Base-by-base conservation (phyloP, 2,888 invertebrate species). In the Ochlodes sylvanus region DNA sequence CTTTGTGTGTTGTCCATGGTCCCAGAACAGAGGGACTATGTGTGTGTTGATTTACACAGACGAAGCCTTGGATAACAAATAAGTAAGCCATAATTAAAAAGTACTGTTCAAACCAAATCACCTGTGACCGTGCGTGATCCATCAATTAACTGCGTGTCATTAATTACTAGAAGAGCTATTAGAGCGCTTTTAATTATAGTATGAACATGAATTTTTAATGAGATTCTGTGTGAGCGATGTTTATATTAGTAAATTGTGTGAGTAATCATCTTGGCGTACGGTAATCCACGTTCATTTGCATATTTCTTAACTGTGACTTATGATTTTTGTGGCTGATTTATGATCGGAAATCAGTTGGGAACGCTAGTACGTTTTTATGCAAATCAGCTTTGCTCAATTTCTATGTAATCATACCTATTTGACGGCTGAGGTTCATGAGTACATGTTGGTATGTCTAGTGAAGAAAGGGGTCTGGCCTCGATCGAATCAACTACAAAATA, bases 101-200 rank as follows among this genome's bases (percentile, higher is more conserved):
- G 32, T 64, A 55, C 42, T 21, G 55, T 55, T 44, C 21, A 50
- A 80, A 84, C 77, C 78, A 81, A 84, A 85, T 87, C 80, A 82
- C 77, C 82, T 79, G 75, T 73, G 71, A 76, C 62, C 69, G 73
- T 71, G 74, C 87, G 85, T 86, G 87, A 84, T 84, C 83, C 82
- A 85, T 88, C 86, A 86, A 88, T 89, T 89, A 88, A 79, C 76
- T 71, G 77, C 75, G 79, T 80, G 81, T 79, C 75, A 77, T 84
- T 87, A 85, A 88, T 87, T 86, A 84, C 82, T 76, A 77, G 32
- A 50, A 27, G 55, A 63, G 27, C 62, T 62, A 62, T 57, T 57
- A 56, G 62, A 62, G 47, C 56, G 62, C 27, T 50, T 68, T 62
- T 62, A 63, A 70, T 68, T 63, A 69, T 62, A 68, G 55, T 54